These are phyloP conservation scores for Scylla paramamosain DNA, from an alignment of 1,140 invertebrate genomes.

Conservation along the genomic window DNA sequence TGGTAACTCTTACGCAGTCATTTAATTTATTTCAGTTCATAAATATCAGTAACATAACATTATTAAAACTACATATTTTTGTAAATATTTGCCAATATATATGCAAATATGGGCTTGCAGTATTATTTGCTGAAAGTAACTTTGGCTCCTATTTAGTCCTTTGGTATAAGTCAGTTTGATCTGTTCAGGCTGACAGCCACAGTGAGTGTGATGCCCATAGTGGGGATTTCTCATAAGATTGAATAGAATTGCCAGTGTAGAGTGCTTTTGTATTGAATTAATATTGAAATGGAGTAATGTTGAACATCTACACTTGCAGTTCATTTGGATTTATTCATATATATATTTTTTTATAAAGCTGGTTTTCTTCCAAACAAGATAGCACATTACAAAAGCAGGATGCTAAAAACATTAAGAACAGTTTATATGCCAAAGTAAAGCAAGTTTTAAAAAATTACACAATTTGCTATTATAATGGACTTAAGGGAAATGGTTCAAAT, in stretches of 20 bases:
- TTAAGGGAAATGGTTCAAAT: neutral
- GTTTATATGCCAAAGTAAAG: too few relatives aligned
- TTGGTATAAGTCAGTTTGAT: neutral
- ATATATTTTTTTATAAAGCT: too few relatives aligned
- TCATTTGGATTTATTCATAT: neutral
- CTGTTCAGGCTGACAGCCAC: neutral
- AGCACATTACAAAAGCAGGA: neutral
- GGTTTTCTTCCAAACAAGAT: neutral
- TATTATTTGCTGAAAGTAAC: conserved; percentile 16
- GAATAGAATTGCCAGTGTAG: too few relatives aligned
- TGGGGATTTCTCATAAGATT: neutral
- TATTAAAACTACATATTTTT: neutral
- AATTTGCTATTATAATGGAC: too few relatives aligned
- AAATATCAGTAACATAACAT: neutral
- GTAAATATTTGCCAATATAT: conserved; percentile 7
- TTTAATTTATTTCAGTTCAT: neutral
- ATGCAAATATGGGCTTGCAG: conserved; percentile 11
- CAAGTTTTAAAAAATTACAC: too few relatives aligned
- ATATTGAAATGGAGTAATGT: neutral
- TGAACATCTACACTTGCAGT: neutral
- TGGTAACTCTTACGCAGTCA: neutral
- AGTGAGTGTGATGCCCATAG: neutral
- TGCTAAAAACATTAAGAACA: too few relatives aligned
- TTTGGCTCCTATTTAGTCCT: neutral
- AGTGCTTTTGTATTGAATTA: too few relatives aligned